phyloP scores from a whole-genome alignment of 2,113 vertebrate species.

The Cheirogaleus medius region DNA sequence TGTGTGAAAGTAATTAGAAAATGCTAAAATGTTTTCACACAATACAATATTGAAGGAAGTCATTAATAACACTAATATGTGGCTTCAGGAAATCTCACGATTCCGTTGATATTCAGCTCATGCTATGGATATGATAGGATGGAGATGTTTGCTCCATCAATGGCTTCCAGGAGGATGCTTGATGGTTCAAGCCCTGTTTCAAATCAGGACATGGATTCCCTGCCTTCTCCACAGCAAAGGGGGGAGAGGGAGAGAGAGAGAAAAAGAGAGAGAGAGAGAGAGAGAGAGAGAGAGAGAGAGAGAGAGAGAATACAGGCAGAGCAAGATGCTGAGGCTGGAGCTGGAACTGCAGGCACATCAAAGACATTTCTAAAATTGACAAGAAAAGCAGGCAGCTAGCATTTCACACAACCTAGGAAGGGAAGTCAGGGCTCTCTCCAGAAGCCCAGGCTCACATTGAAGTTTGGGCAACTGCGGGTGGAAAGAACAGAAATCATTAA shows the following conservation, averaged over 20 bases:
- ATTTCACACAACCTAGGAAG: background rate
- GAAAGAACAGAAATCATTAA: constrained; percentile 4
- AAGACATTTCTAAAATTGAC: background rate
- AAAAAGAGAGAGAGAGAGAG: background rate
- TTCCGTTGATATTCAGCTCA: background rate
- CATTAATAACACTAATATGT: background rate
- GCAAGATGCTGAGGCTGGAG: background rate
- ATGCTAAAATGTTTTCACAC: constrained; percentile 10
- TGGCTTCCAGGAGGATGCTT: background rate
- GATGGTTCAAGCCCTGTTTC: background rate
- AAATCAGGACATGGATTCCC: background rate
- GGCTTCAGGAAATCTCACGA: background rate
- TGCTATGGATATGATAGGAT: background rate
- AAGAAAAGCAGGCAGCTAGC: background rate
- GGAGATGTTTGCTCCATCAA: background rate
- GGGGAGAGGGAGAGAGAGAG: background rate
- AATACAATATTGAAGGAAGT: background rate
- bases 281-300: background rate
- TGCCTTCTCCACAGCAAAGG: background rate
- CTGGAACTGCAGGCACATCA: background rate
- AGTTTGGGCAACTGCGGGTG: background rate
- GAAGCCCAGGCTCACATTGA: background rate
- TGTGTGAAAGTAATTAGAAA: constrained; percentile 25
- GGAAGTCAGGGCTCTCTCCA: background rate
- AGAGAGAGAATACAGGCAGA: background rate